Evolutionary conservation across 2,888 invertebrate species (phyloP).

Genomic region (Leptogaster cylindrica): DNA sequence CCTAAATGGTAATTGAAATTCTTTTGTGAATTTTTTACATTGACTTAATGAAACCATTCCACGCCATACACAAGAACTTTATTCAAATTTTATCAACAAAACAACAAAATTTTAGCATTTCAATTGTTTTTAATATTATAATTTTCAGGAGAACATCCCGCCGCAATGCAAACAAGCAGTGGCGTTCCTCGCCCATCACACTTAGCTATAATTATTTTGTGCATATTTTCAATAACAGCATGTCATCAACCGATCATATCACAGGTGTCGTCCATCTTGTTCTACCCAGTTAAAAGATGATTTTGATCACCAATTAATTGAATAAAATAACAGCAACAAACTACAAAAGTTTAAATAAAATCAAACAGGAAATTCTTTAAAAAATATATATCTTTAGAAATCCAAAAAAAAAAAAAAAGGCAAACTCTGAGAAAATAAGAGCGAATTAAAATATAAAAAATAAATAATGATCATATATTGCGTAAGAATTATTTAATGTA

Average conservation of each 20-base stretch:
- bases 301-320: constrained; percentile 40
- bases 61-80: too few relatives aligned
- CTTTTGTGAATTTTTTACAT: not conserved
- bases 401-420: not conserved
- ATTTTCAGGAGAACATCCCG: constrained; percentile 80
- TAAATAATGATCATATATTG: not conserved
- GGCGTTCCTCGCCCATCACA: constrained; percentile 58
- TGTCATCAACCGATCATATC: constrained; percentile 59
- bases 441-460: not conserved
- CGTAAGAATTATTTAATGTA: not conserved
- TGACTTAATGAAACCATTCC: too few relatives aligned
- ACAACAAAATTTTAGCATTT: too few relatives aligned
- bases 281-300: constrained; percentile 51
- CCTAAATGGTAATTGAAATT: constrained; percentile 72
- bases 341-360: not conserved
- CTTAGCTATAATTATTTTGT: constrained; percentile 53
- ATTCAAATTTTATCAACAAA: not conserved
- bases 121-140: too few relatives aligned
- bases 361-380: not conserved
- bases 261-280: constrained; percentile 55
- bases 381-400: not conserved
- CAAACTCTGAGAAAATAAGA: not conserved
- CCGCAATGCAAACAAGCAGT: constrained; percentile 82
- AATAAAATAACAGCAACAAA: not conserved
- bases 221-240: constrained; percentile 52